Evolutionary conservation across 1,140 invertebrate species (phyloP), one percentile per base, ranked within the genome.

Genomic region (Lineus longissimus): DNA sequence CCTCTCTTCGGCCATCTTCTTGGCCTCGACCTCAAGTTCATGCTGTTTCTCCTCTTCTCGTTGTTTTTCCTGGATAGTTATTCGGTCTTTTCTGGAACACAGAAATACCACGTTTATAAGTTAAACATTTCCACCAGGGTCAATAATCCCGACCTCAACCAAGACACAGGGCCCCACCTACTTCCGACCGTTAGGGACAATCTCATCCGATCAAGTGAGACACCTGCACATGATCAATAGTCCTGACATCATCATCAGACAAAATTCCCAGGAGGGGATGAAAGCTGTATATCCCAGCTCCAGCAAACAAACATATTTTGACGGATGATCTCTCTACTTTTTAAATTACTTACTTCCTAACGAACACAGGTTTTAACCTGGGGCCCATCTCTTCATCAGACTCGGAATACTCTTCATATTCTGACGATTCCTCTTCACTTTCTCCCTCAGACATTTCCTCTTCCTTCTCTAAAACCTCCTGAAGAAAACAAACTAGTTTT

Each of bases 291-390:
- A n/a, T n/a, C n/a, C n/a, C n/a, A n/a, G n/a, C n/a, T n/a, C n/a
- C n/a, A n/a, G n/a, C n/a, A n/a, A n/a, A n/a, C n/a, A n/a, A n/a
- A n/a, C n/a, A n/a, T n/a, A n/a, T n/a, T n/a, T n/a, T n/a, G n/a
- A n/a, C 15, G 33, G 33, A 36, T 36, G 4, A 36, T 36, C 33
- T 7, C 6, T 7, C 33, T 36, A 15, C 15, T 36, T 7, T 7
- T 36, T 51, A 17, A 1, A 9, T n/a, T 1, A 61, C 78, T 66
- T 80, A 84, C 76, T 97, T 97, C 65, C 92, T 85, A 0, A 99
- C 94, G 85, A 99, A 99, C 0, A 99, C 91, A 4, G 97, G 97
- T 76, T 98, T 99, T 7, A 99, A 85, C 62, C 94, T 84, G 0
- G 95, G 94, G 68, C 86, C 87, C 59, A 88, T 89, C 81, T 95